Base-by-base conservation (phyloP, 2,113 vertebrate genomes). In the Morone saxatilis region DNA sequence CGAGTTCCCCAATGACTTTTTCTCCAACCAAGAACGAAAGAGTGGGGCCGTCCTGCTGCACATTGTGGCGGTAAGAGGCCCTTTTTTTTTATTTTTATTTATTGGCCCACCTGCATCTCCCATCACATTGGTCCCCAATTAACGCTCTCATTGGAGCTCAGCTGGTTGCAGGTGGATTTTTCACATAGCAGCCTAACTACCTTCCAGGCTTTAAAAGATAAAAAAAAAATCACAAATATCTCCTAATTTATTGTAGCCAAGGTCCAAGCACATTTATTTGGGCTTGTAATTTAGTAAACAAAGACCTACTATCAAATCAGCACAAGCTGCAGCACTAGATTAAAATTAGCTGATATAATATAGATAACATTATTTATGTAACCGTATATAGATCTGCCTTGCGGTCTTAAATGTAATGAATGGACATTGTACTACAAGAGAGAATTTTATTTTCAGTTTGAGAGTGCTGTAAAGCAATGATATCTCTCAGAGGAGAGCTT, bases 1-100 rank as follows among this genome's bases (percentile, higher is more conserved):
- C 16, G 98, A 99, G 93, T 99, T 99, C 94, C 98, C 98, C 11
- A 77, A 96, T 5, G 98, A 99, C 94, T 1, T 97, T 86, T 99
- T 99, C 94, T 96, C 95, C 94, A 98, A 96, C 63, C 77, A 92
- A 2, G 97, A 99, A 78, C 93, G 98, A 1, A 96, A 96, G 90
- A 95, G 94, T 11, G 98, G 98, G 71, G 98, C 95, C 25, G 11
- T 99, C 85, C 85, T 97, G 79, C 95, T 99, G 91, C 98, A 99
- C 83, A 97, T 99, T 25, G 56, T 92, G 62, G 97, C 97, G 74
- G 98, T 99, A 95, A 97, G 97, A 81, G 40, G 31, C 47, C n/a
- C 25, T 43, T 11, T 40, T 25, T 43, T 17, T 69, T 31, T 5
- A 65, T 31, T 5, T 25, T 61, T 40, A 38, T 70, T 41, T 1